Evolutionary conservation across 2,113 vertebrate species (phyloP).

Genomic region (Ardeotis arabs): DNA sequence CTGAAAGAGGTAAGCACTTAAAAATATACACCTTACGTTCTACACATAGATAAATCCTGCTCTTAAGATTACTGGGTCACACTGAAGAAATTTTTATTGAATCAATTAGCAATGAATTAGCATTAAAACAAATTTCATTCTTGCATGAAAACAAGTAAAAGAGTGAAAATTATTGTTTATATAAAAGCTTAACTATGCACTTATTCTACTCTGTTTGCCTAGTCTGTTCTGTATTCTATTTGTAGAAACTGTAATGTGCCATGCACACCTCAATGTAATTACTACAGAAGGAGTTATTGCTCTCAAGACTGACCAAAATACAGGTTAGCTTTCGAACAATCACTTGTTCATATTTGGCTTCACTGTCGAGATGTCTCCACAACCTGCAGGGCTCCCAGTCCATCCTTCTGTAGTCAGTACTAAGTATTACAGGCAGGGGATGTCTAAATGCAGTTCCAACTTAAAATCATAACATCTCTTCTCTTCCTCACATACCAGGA

Average conservation of each 20-base stretch:
- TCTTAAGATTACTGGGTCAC: neutral
- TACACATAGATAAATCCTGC: neutral
- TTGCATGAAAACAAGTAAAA: neutral
- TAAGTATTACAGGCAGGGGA: neutral
- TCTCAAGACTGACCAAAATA: neutral
- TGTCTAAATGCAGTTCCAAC: neutral
- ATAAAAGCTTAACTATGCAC: neutral
- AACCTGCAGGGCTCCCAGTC: neutral
- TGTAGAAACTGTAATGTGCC: neutral
- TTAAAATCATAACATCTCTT: neutral
- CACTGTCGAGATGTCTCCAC: neutral
- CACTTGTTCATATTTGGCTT: neutral
- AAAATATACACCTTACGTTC: neutral
- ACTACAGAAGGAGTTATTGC: neutral
- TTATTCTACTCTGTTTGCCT: neutral
- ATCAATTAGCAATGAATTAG: neutral
- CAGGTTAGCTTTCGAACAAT: neutral
- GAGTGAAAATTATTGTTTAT: neutral
- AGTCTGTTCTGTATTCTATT: neutral
- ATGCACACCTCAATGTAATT: neutral
- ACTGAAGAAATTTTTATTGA: neutral
- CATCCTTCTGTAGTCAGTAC: neutral
- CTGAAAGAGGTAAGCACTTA: slow-evolving; percentile 66
- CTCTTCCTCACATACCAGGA: neutral
- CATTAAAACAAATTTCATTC: neutral